These are phyloP conservation scores for Temnothorax curvispinosus DNA, from an alignment of 1,140 invertebrate genomes.

Conservation along the genomic window DNA sequence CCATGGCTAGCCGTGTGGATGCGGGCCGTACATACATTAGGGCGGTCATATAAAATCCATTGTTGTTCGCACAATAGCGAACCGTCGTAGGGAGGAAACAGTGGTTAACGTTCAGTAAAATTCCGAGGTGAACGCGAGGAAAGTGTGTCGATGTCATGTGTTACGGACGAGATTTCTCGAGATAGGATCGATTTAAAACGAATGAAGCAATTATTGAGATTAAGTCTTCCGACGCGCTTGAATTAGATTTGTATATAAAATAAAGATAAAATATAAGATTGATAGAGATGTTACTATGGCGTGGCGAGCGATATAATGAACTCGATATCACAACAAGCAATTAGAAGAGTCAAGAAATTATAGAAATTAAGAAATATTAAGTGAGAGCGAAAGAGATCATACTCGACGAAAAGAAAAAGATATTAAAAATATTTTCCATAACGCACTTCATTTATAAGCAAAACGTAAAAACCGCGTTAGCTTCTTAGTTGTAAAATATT, in stretches of 20 bases:
- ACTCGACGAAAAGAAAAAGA: background rate
- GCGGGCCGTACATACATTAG: conserved; percentile 20
- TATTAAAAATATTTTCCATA: too few species aligned
- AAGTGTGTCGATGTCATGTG: conserved; percentile 15
- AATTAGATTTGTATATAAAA: background rate
- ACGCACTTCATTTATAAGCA: background rate
- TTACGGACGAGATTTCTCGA: background rate
- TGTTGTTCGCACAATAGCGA: conserved; percentile 26
- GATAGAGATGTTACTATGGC: background rate
- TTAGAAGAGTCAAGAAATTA: background rate
- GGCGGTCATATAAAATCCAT: conserved; percentile 47
- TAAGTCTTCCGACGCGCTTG: background rate
- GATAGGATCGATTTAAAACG: background rate
- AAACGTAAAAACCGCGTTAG: background rate
- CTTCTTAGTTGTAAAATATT: background rate
- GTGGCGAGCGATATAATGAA: background rate
- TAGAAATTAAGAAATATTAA: background rate
- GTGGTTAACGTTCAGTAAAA: background rate
- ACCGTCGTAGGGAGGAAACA: background rate
- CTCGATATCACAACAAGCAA: background rate
- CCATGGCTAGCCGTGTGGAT: conserved; percentile 8
- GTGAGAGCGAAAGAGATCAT: background rate
- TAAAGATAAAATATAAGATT: background rate
- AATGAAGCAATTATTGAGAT: background rate
- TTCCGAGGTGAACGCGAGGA: background rate